Percentiles rank a stretch among this genome's conserved stretches.
Evolutionary conservation across 2,888 invertebrate species (phyloP).

Genomic region (Macrophya annulata): DNA sequence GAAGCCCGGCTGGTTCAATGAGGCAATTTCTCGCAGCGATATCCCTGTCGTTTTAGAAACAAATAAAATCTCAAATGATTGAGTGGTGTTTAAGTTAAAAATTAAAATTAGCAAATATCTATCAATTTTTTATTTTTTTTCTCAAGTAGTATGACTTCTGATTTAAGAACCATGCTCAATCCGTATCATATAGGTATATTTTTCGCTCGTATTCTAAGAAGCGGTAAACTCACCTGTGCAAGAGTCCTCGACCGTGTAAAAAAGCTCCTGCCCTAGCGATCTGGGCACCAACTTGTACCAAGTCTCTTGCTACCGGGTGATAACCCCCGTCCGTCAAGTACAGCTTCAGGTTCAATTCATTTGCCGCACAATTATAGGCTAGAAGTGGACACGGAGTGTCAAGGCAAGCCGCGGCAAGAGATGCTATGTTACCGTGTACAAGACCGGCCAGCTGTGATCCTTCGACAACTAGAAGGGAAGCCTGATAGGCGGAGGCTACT

Average conservation of each 20-base stretch:
- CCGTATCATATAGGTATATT: neutral
- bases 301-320: constrained; percentile 86
- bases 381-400: constrained; percentile 84
- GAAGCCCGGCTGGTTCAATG: constrained; percentile 82
- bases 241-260: constrained; percentile 92
- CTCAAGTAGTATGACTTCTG: neutral
- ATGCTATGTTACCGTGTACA: constrained; percentile 87
- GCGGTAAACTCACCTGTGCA: constrained; percentile 84
- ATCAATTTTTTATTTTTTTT: neutral
- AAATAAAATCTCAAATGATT: neutral
- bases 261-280: constrained; percentile 93
- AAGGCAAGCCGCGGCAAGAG: constrained; percentile 86
- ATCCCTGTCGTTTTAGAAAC: constrained; percentile 81
- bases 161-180: neutral
- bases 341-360: constrained; percentile 76
- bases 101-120: neutral
- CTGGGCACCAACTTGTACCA: constrained; percentile 93
- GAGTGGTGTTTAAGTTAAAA: neutral
- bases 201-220: neutral
- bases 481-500: constrained; percentile 87
- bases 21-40: constrained; percentile 95
- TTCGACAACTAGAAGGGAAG: constrained; percentile 87
- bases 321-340: constrained; percentile 78
- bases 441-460: constrained; percentile 88
- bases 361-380: constrained; percentile 85